phyloP scores from a whole-genome alignment of 1,140 invertebrate species.

The Adoxophyes honmai region DNA sequence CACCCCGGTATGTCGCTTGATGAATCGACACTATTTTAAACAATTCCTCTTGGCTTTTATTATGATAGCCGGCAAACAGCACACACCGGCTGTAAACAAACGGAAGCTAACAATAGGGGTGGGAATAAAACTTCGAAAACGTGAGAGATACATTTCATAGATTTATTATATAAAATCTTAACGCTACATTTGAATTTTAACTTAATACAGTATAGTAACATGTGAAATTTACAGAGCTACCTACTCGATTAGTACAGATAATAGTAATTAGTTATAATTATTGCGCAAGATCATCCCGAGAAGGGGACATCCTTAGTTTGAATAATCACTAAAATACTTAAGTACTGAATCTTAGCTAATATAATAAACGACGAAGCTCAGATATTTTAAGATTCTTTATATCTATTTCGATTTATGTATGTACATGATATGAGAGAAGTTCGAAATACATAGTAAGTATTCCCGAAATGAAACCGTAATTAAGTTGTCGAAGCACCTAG shows the following conservation, averaged over 20 bases:
- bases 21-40: slow-evolving; percentile 72
- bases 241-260: slow-evolving; percentile 70
- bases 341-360: slow-evolving; percentile 61
- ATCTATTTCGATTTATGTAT: slow-evolving; percentile 64
- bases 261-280: slow-evolving; percentile 74
- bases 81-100: neutral
- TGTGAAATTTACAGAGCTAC: slow-evolving; percentile 73
- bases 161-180: slow-evolving; percentile 77
- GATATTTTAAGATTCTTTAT: slow-evolving; percentile 63
- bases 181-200: slow-evolving; percentile 68
- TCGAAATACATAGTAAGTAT: slow-evolving; percentile 51
- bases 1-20: slow-evolving; percentile 71
- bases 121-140: slow-evolving; percentile 25
- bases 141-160: slow-evolving; percentile 72
- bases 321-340: slow-evolving; percentile 64
- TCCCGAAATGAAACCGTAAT: slow-evolving; percentile 46
- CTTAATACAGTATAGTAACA: slow-evolving; percentile 70
- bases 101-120: neutral
- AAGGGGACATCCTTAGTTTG: slow-evolving; percentile 49
- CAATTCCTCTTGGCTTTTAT: slow-evolving; percentile 27
- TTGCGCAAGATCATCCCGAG: slow-evolving; percentile 63
- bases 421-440: slow-evolving; percentile 71
- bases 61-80: slow-evolving; percentile 4
- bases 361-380: slow-evolving; percentile 73
- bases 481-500: slow-evolving; percentile 56